These are phyloP conservation scores for Phyllotis vaccarum DNA, from an alignment of 2,797 vertebrate species.

Conservation along the genomic window DNA sequence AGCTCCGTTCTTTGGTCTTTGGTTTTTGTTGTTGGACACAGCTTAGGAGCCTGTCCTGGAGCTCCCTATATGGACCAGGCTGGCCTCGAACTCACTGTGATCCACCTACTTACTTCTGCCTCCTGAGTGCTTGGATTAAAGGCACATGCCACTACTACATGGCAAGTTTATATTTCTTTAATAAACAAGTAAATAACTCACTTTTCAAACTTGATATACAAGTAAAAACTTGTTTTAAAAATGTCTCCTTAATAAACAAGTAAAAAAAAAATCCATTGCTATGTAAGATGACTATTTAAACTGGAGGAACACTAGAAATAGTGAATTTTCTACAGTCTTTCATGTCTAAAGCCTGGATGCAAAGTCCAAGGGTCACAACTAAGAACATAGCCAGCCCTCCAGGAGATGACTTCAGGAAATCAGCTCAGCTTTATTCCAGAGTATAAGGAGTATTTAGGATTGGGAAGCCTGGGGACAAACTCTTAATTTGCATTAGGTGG, in stretches of 20 bases:
- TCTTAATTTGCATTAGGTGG: neutral
- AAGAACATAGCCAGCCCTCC: neutral
- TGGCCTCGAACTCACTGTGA: neutral
- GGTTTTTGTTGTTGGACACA: neutral
- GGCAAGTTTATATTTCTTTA: neutral
- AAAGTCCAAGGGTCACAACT: neutral
- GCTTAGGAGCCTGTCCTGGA: neutral
- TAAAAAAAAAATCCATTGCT: neutral
- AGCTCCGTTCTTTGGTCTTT: neutral
- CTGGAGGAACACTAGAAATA: neutral
- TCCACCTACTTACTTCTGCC: neutral
- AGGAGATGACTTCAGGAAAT: neutral
- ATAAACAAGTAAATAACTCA: neutral
- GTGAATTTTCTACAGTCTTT: neutral
- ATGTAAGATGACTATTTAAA: neutral
- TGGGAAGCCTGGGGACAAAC: neutral
- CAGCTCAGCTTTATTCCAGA: neutral
- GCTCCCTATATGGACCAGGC: neutral
- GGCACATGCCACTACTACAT: fast-evolving
- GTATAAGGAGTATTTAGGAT: neutral
- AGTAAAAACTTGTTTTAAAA: neutral
- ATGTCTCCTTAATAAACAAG: neutral
- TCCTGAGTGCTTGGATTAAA: neutral
- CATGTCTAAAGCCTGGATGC: neutral
- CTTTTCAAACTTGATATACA: neutral